A percentile compares a stretch with the other conserved stretches of the same genome.
Conservation (phyloP, 2,797 vertebrate genomes). For the Siniperca scherzeri region DNA sequence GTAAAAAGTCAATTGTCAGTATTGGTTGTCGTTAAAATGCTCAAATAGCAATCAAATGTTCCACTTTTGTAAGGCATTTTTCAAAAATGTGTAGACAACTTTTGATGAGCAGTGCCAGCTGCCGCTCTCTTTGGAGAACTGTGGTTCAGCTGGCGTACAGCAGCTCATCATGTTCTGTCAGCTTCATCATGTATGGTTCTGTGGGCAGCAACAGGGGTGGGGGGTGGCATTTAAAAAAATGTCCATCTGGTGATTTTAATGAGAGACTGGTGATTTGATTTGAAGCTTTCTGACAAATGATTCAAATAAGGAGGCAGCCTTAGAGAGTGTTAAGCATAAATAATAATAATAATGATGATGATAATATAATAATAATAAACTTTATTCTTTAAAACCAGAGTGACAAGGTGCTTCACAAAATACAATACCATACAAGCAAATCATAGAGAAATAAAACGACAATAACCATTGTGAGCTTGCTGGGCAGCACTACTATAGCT, state of each 20-base stretch:
- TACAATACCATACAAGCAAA: too few relatives aligned
- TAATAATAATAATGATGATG: too few relatives aligned
- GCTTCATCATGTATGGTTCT: slow-evolving; percentile 23
- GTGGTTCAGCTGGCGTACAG: slow-evolving; percentile 12
- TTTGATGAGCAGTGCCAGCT: slow-evolving; percentile 31
- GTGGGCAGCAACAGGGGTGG: slow-evolving; percentile 8
- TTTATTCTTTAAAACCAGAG: too few relatives aligned
- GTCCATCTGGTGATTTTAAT: slow-evolving; percentile 28
- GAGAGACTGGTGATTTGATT: slow-evolving; percentile 14
- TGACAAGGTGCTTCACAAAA: too few relatives aligned
- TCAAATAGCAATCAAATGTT: background rate
- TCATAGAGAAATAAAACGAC: too few relatives aligned
- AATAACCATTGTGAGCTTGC: background rate
- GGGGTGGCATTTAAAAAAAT: background rate
- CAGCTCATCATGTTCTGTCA: slow-evolving; percentile 34
- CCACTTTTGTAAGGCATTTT: background rate
- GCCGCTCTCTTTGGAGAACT: slow-evolving; percentile 7
- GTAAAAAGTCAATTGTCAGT: background rate
- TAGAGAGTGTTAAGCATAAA: background rate
- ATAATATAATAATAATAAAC: too few relatives aligned
- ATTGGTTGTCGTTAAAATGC: background rate
- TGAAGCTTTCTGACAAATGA: slow-evolving; percentile 30
- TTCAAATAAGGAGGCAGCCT: slow-evolving; percentile 4
- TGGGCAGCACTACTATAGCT: background rate
- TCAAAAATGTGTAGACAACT: background rate